Conservation (phyloP, 92 coral and sea anemone species). For the Heliopora coerulea region DNA sequence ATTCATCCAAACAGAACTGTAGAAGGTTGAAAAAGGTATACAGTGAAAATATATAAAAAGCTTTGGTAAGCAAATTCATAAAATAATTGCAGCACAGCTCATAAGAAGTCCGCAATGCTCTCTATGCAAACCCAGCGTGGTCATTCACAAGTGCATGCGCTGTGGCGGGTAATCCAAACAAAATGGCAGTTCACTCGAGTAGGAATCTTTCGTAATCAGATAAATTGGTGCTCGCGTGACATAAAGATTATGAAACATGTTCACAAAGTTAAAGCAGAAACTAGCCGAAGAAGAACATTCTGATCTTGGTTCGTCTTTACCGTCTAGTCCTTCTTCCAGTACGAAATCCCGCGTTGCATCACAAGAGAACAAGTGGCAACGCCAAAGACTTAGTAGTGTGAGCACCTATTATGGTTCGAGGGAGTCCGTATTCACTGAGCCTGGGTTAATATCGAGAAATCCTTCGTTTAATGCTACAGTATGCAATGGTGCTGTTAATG, state of each 20-base stretch:
- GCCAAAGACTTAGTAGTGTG: slow-evolving; percentile 86
- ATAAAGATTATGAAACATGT: slow-evolving; percentile 53
- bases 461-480: slow-evolving; percentile 64
- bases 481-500: slow-evolving; percentile 43
- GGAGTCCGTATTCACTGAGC: slow-evolving; percentile 79
- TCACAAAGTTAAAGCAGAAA: slow-evolving; percentile 94
- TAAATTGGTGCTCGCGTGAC: background rate
- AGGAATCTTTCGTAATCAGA: background rate
- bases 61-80: too few relatives aligned
- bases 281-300: slow-evolving; percentile 95
- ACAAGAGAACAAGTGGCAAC: slow-evolving; percentile 95
- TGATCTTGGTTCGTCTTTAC: slow-evolving; percentile 65
- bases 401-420: slow-evolving; percentile 92
- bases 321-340: slow-evolving; percentile 76
- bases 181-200: slow-evolving; percentile 2
- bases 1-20: too few relatives aligned
- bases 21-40: too few relatives aligned
- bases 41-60: too few relatives aligned
- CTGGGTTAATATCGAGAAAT: slow-evolving; percentile 66
- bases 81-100: too few relatives aligned
- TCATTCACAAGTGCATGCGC: slow-evolving; percentile 15
- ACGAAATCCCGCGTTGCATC: slow-evolving; percentile 66
- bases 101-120: too few relatives aligned
- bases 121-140: too few relatives aligned
- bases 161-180: slow-evolving; percentile 40